Conservation (phyloP, 1,140 invertebrate genomes). For the Aethina tumida region DNA sequence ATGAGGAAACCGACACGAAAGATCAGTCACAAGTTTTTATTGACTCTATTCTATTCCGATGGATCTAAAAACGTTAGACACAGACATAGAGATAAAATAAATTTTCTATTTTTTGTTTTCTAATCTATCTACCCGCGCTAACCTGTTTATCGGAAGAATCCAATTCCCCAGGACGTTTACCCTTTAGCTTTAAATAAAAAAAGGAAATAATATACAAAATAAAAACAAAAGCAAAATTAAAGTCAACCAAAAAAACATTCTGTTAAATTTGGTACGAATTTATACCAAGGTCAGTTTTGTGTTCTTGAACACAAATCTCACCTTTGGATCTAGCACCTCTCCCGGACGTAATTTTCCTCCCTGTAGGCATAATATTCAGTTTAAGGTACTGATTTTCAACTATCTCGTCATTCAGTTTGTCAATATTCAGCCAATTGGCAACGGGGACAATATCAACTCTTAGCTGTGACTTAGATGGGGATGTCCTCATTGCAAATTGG, state of each 20-base stretch:
- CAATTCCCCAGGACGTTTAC: constrained; percentile 42
- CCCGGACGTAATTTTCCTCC: constrained; percentile 61
- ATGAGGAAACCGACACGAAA: constrained; percentile 21
- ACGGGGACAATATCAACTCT: no score
- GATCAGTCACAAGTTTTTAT: constrained; percentile 12
- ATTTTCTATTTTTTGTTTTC: constrained; percentile 14
- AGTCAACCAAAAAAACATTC: constrained; percentile 20
- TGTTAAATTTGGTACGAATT: constrained; percentile 17
- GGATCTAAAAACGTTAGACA: constrained; percentile 32
- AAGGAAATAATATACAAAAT: constrained; percentile 15
- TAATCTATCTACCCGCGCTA: constrained; percentile 27
- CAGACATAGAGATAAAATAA: constrained; percentile 33
- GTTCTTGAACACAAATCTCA: constrained; percentile 56
- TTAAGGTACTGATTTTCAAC: constrained; percentile 11
- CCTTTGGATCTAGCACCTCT: constrained; percentile 67
- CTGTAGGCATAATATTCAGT: constrained; percentile 26
- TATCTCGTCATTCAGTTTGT: no score
- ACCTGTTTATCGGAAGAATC: constrained; percentile 41
- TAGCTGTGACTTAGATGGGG: no score
- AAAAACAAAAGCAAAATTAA: constrained; percentile 27
- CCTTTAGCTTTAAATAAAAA: constrained; percentile 38
- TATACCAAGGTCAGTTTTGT: constrained; percentile 48
- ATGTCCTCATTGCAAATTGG: no score
- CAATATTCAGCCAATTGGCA: no score
- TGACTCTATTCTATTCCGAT: constrained; percentile 17